phyloP scores from a whole-genome alignment of 2,888 invertebrate genomes.

The Eupithecia inturbata region DNA sequence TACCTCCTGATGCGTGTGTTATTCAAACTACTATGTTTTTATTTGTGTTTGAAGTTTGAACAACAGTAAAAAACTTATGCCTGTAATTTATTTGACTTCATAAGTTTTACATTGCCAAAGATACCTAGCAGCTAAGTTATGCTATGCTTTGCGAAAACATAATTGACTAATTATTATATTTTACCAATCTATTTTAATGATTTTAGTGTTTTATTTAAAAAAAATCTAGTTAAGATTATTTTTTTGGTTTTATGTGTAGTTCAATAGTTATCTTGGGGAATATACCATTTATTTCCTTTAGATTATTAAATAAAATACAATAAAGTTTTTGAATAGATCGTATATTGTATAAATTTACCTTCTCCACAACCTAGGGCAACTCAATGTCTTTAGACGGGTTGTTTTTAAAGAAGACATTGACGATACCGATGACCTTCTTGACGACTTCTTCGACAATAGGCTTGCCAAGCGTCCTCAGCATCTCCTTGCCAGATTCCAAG shows the following conservation, averaged over 20 bases:
- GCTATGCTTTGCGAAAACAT: not conserved
- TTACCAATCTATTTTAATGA: not conserved
- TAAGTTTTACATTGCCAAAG: not conserved
- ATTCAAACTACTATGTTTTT: not conserved
- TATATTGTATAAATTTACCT: not conserved
- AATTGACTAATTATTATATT: not conserved
- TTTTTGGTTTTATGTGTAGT: not conserved
- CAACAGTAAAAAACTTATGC: not conserved
- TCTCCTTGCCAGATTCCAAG: constrained; percentile 49
- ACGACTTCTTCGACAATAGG: constrained; percentile 51
- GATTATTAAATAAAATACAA: not conserved
- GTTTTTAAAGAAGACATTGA: constrained; percentile 26
- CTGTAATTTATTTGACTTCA: not conserved
- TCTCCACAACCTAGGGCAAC: constrained; percentile 17
- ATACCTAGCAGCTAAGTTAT: not conserved
- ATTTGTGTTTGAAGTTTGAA: not conserved
- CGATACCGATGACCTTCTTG: constrained; percentile 22
- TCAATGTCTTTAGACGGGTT: constrained; percentile 49
- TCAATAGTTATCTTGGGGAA: too few relatives aligned
- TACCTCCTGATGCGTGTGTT: not conserved
- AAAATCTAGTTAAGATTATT: too few relatives aligned
- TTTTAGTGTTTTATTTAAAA: not conserved
- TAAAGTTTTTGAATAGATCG: not conserved
- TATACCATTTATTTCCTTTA: not conserved
- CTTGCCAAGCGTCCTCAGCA: constrained; percentile 49